phyloP scores from a whole-genome alignment of 2,113 vertebrate genomes.

The Lethenteron reissneri region DNA sequence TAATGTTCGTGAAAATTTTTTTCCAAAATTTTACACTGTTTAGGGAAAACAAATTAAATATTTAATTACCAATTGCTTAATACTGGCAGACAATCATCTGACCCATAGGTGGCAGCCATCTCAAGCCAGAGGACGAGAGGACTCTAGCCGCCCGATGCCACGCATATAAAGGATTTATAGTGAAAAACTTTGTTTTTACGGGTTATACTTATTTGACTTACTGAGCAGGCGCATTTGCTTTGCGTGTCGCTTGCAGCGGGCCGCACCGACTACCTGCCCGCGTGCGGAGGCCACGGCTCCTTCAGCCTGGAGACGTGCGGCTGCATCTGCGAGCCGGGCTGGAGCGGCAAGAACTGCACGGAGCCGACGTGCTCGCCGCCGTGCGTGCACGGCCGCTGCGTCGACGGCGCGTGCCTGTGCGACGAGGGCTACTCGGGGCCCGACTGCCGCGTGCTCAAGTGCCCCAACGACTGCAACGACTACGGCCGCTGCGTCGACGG shows the following conservation, averaged over 20 bases:
- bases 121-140: no score
- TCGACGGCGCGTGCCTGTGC: conserved; percentile 43
- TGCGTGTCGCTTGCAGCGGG: conserved; percentile 17
- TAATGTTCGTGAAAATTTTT: no score
- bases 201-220: no score
- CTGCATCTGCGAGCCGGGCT: conserved; percentile 31
- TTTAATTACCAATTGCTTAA: no score
- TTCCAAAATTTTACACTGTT: no score
- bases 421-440: conserved; percentile 38
- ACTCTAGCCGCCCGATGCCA: no score
- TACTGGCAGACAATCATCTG: no score
- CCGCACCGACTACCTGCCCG: conserved; percentile 51
- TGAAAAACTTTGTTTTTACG: no score
- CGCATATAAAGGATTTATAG: no score
- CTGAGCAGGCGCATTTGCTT: no score
- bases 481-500: conserved; percentile 66
- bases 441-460: conserved; percentile 54
- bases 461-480: conserved; percentile 64
- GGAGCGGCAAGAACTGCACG: conserved; percentile 35
- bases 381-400: conserved; percentile 25
- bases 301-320: conserved; percentile 63
- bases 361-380: conserved; percentile 19
- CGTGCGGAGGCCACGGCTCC: conserved; percentile 74
- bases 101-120: no score
- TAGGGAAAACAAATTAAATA: no score